Evolutionary conservation across 2,113 vertebrate species (phyloP).

Genomic region (Calypte anna): DNA sequence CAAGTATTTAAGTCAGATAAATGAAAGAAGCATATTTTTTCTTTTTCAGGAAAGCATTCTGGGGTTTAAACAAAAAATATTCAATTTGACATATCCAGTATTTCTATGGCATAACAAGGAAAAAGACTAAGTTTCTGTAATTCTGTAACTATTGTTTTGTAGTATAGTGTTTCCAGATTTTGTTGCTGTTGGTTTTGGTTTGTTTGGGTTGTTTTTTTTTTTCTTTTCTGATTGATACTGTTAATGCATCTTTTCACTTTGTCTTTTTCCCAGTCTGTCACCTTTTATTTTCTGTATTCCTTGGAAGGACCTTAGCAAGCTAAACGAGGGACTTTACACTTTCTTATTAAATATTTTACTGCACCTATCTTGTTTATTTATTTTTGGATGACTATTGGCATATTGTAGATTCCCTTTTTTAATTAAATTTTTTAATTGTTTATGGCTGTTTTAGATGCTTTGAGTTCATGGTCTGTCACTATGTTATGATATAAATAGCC

Average conservation of each 20-base stretch:
- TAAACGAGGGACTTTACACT: too few relatives aligned
- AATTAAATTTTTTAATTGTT: too few relatives aligned
- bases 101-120: background rate
- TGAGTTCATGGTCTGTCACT: too few relatives aligned
- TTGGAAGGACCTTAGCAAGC: too few relatives aligned
- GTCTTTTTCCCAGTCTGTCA: background rate
- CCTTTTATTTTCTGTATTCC: too few relatives aligned
- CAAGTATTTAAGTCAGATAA: background rate
- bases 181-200: too few relatives aligned
- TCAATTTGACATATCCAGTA: background rate
- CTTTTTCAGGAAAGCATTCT: background rate
- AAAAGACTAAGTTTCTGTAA: background rate
- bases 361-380: too few relatives aligned
- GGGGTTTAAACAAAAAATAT: background rate
- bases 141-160: background rate
- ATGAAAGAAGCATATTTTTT: background rate
- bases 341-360: too few relatives aligned
- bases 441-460: too few relatives aligned
- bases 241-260: background rate
- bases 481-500: too few relatives aligned
- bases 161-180: background rate
- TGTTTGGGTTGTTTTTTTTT: background rate
- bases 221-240: background rate
- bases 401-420: too few relatives aligned
- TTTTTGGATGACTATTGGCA: too few relatives aligned